These are phyloP conservation scores for Parthenolecanium corni DNA, from an alignment of 2,888 invertebrate species.

Conservation along the genomic window DNA sequence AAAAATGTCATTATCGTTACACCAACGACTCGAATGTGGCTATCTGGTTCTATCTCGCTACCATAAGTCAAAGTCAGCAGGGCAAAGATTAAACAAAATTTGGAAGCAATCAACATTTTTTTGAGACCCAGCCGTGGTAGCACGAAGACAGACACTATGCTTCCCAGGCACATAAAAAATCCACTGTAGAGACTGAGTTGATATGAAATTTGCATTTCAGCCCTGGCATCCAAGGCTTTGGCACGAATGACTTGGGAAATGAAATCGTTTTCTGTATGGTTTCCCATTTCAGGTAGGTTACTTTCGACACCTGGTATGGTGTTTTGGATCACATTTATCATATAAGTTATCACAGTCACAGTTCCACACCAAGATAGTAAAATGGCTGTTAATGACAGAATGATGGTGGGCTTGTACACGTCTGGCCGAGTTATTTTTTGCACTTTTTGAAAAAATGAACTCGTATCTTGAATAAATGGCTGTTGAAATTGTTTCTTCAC, in stretches of 20 bases:
- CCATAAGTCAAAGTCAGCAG: conserved; percentile 42
- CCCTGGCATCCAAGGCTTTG: background rate
- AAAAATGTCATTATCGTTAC: conserved; percentile 43
- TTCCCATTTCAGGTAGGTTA: no score
- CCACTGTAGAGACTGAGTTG: background rate
- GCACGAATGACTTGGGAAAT: background rate
- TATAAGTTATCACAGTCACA: no score
- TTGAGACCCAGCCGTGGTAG: conserved; percentile 45
- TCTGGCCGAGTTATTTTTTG: conserved; percentile 31
- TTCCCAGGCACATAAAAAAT: background rate
- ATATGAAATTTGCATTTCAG: background rate
- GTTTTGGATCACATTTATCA: no score
- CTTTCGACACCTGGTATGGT: no score
- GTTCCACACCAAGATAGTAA: no score
- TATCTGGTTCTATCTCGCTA: background rate
- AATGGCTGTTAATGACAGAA: conserved; percentile 37
- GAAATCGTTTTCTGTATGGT: background rate
- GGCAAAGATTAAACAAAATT: conserved; percentile 44
- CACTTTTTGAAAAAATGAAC: background rate
- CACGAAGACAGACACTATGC: background rate
- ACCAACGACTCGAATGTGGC: conserved; percentile 39
- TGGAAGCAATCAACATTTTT: conserved; percentile 47
- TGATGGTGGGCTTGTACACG: conserved; percentile 41
- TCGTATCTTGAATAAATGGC: no score
- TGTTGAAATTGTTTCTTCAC: no score